Conservation (phyloP, 2,113 vertebrate genomes). For the Dicentrarchus labrax region DNA sequence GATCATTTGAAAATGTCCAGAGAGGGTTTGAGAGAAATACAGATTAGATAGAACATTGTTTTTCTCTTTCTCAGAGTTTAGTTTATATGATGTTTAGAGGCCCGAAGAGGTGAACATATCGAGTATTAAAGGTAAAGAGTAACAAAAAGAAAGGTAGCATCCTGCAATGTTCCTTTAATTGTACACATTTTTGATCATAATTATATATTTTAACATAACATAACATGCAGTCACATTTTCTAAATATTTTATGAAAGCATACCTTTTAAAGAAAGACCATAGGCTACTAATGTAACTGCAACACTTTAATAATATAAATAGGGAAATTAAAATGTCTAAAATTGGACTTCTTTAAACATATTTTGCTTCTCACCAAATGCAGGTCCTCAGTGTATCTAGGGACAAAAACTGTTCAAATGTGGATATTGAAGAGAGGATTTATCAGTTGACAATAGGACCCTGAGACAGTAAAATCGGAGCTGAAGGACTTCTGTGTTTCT, state of each 20-base stretch:
- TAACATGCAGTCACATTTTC: neutral
- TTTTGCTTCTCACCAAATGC: neutral
- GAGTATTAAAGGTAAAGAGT: neutral
- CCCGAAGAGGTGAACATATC: neutral
- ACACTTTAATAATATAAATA: neutral
- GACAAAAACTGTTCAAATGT: neutral
- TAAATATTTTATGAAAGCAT: neutral
- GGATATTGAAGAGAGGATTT: neutral
- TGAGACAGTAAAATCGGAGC: neutral
- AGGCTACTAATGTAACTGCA: neutral
- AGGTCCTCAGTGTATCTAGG: neutral
- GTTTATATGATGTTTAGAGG: neutral
- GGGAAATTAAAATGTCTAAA: neutral
- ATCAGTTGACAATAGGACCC: neutral
- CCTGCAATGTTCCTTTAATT: neutral
- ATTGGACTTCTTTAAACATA: neutral
- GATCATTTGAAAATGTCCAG: neutral
- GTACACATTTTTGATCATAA: neutral
- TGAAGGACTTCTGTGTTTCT: constrained; percentile 8
- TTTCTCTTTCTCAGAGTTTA: too few species aligned
- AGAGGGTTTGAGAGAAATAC: too few species aligned
- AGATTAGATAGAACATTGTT: too few species aligned
- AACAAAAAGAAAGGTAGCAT: too few species aligned
- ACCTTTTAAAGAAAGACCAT: neutral
- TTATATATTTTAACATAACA: neutral